Evolutionary conservation across 2,888 invertebrate species (phyloP), one percentile per base, ranked within the genome.

Genomic region (Villa cingulata): DNA sequence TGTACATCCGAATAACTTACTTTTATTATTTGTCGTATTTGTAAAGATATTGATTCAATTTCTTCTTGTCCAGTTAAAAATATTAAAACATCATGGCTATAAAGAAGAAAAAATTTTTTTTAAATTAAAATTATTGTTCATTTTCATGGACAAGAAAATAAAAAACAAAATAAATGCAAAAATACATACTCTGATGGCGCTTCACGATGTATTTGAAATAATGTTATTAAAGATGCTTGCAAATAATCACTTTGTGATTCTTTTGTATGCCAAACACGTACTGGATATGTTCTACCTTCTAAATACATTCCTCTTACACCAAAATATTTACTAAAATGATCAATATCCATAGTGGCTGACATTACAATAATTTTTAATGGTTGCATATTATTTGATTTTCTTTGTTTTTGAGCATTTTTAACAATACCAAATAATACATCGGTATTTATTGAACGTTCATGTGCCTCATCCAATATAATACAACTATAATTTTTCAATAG

Each of bases 11-110:
- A n/a, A n/a, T n/a, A n/a, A 17, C 27, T 55, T 64, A 77, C 83
- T 70, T 81, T 83, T 1, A 80, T 77, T 53, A 84, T 76, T 59
- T 79, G 75, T 56, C 81, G 75, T 38, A 88, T 83, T 61, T 81
- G 84, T 56, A 78, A 74, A 52, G 80, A 81, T 54, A 85, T 77
- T n/a, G 81, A 76, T 70, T 95, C 94, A 54, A 96, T 95, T 75
- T 96, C 95, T 68, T 96, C 95, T 72, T 95, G 94, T 1, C 96
- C 96, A 42, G 95, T 95, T 48, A 96, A 71, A 70, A 96, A 96
- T 37, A 94, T 86, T 46, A 96, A 72, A 56, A 96, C 86, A 64
- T 92, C 91, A 57, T 92, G 81, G 60, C 86, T 88, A 66, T 56
- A 78, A 78, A 48, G 53, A 49, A 56, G 58, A 55, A 48, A 46